Evolutionary conservation across 2,113 vertebrate species (phyloP), one percentile per base, ranked within the genome.

Genomic region (Oryzias celebensis): DNA sequence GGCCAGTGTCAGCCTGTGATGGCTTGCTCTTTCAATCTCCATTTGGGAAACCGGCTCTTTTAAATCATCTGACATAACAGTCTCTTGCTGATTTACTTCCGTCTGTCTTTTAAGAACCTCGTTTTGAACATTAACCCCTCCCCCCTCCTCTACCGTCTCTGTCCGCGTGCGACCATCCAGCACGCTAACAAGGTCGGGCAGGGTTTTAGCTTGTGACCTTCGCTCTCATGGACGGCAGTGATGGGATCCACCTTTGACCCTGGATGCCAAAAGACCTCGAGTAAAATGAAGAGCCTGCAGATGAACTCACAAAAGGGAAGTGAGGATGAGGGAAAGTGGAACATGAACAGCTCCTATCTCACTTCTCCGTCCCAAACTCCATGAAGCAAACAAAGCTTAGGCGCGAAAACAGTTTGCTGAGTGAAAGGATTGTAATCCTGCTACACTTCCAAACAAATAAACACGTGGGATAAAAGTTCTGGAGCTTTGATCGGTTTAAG

Each of bases 281-380:
- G 78, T 83, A 82, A 73, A 68, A 82, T 78, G 52, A 14, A 77
- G 78, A 86, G 80, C 87, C 46, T 59, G 82, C 59, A 58, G 20
- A 57, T 80, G 67, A 89, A 76, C 78, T 80, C 68, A 48, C 43
- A 2, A 8, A 64, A 20, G 22, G 18, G 53, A 57, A 62, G 22
- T 44, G 51, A 26, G 54, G 44, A 17, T 15, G 13, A 15, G 43
- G 41, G 24, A 8, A 65, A 52, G 59, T 53, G 28, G 28, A 44
- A 4, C 26, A 60, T 42, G 42, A 51, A 23, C 20, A 58, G 4
- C 46, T 36, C 1, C 52, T 20, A 56, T 16, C 28, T 53, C 52
- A 4, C 14, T 45, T 24, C 43, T 52, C 4, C 22, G 5, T 44
- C 41, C 24, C 16, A 16, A 42, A 15, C 22, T 28, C 14, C 36